Evolutionary conservation across 2,888 invertebrate genomes (phyloP).

Genomic region (Papilio protenor): DNA sequence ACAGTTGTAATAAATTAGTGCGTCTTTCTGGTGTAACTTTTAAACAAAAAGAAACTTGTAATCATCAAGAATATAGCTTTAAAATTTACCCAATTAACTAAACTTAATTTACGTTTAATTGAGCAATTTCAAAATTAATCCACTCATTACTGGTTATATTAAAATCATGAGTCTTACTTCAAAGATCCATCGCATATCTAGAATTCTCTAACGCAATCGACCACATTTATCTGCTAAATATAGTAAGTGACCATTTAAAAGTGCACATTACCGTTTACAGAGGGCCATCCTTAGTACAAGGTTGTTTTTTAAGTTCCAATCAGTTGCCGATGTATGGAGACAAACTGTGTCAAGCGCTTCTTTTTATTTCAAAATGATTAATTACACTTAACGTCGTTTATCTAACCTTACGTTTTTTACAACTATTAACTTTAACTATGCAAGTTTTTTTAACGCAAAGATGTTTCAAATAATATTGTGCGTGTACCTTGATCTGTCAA

Average conservation of each 20-base stretch:
- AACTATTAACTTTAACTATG: background rate
- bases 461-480: background rate
- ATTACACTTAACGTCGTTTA: conserved; percentile 1
- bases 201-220: conserved; percentile 20
- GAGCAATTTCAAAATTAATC: background rate
- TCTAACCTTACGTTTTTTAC: background rate
- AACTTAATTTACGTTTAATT: background rate
- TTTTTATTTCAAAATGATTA: conserved; percentile 27
- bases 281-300: conserved; percentile 35
- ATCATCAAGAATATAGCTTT: background rate
- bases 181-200: conserved; percentile 10
- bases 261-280: conserved; percentile 15
- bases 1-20: too few relatives aligned
- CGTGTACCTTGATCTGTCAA: background rate
- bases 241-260: conserved; percentile 33
- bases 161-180: background rate
- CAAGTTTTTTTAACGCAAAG: background rate
- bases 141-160: background rate
- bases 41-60: background rate
- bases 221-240: conserved; percentile 24
- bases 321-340: conserved; percentile 17
- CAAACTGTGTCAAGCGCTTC: conserved; percentile 36
- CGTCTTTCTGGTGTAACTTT: too few relatives aligned
- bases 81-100: background rate
- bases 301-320: conserved; percentile 40